Evolutionary conservation across 2,113 vertebrate species (phyloP).

Genomic region (Tachysurus vachellii): DNA sequence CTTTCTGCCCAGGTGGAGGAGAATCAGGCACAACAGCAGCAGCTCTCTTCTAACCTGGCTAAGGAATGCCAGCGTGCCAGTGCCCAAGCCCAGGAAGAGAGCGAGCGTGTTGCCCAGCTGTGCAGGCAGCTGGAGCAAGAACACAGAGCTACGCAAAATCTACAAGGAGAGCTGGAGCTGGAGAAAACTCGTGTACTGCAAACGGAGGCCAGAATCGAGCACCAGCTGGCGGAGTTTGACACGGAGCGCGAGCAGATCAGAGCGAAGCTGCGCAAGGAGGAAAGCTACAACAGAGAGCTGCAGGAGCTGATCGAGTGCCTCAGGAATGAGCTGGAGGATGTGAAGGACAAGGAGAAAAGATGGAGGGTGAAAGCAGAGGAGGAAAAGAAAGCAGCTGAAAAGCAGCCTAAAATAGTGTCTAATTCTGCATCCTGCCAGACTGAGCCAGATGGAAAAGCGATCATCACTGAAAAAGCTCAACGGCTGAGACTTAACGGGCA

Average conservation of each 20-base stretch:
- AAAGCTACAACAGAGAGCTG: constrained; percentile 81
- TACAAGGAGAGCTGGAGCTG: constrained; percentile 78
- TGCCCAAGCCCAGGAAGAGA: constrained; percentile 86
- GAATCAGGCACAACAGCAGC: constrained; percentile 86
- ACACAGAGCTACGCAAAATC: constrained; percentile 67
- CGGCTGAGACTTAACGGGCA: constrained; percentile 82
- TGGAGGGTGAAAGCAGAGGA: constrained; percentile 26
- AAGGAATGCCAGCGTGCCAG: constrained; percentile 90
- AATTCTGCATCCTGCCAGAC: constrained; percentile 80
- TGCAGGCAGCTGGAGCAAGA: constrained; percentile 80
- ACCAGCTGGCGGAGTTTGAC: constrained; percentile 86
- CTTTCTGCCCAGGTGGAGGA: constrained; percentile 83
- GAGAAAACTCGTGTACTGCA: constrained; percentile 78
- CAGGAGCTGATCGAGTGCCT: constrained; percentile 77
- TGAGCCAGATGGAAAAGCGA: constrained; percentile 70
- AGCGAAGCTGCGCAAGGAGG: constrained; percentile 82
- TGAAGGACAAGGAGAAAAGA: constrained; percentile 51
- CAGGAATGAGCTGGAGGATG: constrained; percentile 44
- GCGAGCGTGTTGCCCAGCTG: constrained; percentile 80
- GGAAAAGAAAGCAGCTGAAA: constrained; percentile 7
- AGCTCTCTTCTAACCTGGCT: constrained; percentile 84
- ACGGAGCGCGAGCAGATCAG: constrained; percentile 85
- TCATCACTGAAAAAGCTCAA: constrained; percentile 53
- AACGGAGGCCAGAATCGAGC: constrained; percentile 84
- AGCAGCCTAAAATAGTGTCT: background rate